These are phyloP conservation scores for Hypocryptadius cinnamomeus DNA, from an alignment of 2,113 vertebrate species.

Conservation along the genomic window DNA sequence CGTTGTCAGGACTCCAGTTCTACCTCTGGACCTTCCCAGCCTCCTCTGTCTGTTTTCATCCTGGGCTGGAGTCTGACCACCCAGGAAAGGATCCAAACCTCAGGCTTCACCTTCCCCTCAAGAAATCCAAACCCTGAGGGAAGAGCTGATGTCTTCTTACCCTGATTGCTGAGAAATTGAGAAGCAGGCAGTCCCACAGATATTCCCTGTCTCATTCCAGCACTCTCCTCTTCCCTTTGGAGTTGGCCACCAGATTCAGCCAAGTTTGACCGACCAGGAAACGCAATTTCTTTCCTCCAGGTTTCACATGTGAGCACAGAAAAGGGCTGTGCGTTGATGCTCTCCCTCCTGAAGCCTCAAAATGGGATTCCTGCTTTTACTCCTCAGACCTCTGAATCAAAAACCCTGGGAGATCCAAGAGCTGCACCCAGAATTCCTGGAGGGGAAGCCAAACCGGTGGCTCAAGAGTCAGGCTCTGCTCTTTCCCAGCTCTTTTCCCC, in stretches of 20 bases:
- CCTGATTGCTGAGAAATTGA: not conserved
- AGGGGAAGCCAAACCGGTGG: not conserved
- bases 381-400: not conserved
- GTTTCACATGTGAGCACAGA: too few relatives aligned
- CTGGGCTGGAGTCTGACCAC: fast-evolving
- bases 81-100: not conserved
- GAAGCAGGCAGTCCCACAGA: not conserved
- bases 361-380: not conserved
- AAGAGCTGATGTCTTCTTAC: not conserved
- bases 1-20: not conserved
- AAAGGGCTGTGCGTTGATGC: not conserved
- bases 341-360: not conserved
- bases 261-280: fast-evolving
- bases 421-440: not conserved
- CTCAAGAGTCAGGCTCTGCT: not conserved
- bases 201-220: not conserved
- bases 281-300: fast-evolving
- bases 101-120: not conserved
- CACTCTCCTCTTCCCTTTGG: not conserved
- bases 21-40: not conserved
- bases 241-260: fast-evolving
- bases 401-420: not conserved
- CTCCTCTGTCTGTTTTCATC: not conserved
- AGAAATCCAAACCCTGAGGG: not conserved
- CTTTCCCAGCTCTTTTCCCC: not conserved